These are phyloP conservation scores for Argyra leucocephala DNA, from an alignment of 2,888 invertebrate genomes.

Conservation along the genomic window DNA sequence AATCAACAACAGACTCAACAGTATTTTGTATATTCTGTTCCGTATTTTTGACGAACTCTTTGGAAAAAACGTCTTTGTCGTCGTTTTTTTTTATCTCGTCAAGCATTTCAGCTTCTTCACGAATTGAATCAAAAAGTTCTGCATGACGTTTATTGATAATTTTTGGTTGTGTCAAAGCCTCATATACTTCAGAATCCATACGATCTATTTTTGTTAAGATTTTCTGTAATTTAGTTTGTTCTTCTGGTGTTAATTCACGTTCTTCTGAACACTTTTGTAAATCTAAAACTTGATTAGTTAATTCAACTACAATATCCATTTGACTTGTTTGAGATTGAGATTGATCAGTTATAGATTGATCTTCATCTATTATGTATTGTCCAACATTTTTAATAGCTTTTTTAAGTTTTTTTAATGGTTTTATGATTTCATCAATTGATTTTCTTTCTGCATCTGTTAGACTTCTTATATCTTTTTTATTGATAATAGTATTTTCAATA, in stretches of 20 bases:
- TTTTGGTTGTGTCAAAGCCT: constrained; percentile 39
- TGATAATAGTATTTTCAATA: constrained; percentile 14
- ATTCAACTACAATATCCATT: background rate
- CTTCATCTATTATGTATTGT: background rate
- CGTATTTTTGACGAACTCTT: constrained; percentile 15
- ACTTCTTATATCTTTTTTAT: constrained; percentile 14
- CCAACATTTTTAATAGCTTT: constrained; percentile 10
- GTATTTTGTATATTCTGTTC: background rate
- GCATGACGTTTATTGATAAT: constrained; percentile 23
- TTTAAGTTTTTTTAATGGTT: constrained; percentile 30
- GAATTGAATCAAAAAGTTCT: constrained; percentile 20
- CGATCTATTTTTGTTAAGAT: constrained; percentile 48
- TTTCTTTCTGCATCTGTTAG: constrained; percentile 23
- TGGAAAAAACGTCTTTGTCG: constrained; percentile 34
- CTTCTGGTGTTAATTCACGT: constrained; percentile 42
- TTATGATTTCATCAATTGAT: constrained; percentile 30
- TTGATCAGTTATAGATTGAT: background rate
- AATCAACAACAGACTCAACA: too few species aligned
- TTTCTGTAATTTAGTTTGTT: constrained; percentile 42
- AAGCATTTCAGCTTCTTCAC: constrained; percentile 44
- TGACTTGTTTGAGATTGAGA: background rate
- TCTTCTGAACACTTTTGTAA: constrained; percentile 34
- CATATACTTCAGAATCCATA: constrained; percentile 48
- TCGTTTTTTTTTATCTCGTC: constrained; percentile 44
- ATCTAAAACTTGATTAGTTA: constrained; percentile 11